A percentile compares a stretch with the other conserved stretches of the same genome.
Evolutionary conservation across 2,797 vertebrate genomes (phyloP).

Genomic region (Cuculus canorus): DNA sequence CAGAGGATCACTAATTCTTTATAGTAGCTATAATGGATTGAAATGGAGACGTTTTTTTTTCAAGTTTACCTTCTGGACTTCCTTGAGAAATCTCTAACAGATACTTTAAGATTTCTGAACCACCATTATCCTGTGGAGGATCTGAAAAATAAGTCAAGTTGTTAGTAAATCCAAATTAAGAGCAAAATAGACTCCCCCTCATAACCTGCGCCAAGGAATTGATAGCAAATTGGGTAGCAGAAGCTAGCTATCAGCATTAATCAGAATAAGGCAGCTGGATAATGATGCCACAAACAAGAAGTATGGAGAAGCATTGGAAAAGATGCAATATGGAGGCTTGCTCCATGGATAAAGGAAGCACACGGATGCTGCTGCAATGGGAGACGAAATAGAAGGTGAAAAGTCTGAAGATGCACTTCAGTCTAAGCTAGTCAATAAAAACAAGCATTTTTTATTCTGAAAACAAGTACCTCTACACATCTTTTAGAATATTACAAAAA

Average conservation of each 20-base stretch:
- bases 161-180: neutral
- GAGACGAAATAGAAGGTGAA: neutral
- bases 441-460: neutral
- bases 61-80: constrained; percentile 87
- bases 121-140: constrained; percentile 92
- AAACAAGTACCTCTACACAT: neutral
- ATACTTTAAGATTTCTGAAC: constrained; percentile 93
- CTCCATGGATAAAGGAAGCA: neutral
- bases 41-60: neutral
- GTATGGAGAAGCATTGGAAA: neutral
- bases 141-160: constrained; percentile 76
- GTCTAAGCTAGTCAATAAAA: neutral
- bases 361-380: neutral
- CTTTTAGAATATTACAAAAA: neutral
- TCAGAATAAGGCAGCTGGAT: neutral
- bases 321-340: neutral
- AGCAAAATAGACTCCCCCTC: neutral
- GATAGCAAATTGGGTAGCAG: neutral
- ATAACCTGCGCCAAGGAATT: neutral
- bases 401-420: neutral
- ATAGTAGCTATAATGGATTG: neutral
- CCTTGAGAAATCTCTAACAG: constrained; percentile 93
- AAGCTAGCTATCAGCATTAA: neutral
- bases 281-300: neutral
- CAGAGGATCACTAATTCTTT: neutral